Conservation (phyloP, 2,113 vertebrate species). For the Sminthopsis crassicaudata region DNA sequence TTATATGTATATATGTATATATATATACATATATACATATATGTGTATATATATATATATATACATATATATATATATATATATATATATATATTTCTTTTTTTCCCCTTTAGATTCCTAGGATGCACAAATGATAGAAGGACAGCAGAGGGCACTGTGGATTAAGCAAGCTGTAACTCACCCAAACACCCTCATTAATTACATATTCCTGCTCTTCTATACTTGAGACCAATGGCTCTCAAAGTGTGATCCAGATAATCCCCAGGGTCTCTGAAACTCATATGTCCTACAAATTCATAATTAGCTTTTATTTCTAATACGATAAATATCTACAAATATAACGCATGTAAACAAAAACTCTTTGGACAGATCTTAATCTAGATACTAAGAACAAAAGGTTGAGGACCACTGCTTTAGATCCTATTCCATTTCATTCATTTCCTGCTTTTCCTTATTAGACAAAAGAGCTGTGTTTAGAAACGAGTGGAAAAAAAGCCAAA, state of each 20-base stretch:
- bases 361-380: too few species aligned
- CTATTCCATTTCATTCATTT: not conserved
- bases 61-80: too few species aligned
- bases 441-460: not conserved
- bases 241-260: too few species aligned
- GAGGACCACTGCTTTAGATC: not conserved
- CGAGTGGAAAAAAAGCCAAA: not conserved
- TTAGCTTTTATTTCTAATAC: too few species aligned
- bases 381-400: not conserved
- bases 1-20: too few species aligned
- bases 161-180: not conserved
- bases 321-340: too few species aligned
- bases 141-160: conserved; percentile 46
- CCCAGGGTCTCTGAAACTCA: too few species aligned
- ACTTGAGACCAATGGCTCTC: not conserved
- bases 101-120: not conserved
- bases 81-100: not conserved
- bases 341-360: too few species aligned
- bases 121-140: not conserved
- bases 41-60: too few species aligned
- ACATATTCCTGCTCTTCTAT: not conserved
- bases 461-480: not conserved
- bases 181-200: too few species aligned
- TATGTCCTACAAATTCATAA: too few species aligned
- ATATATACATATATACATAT: too few species aligned